Evolutionary conservation across 2,113 vertebrate genomes (phyloP), one percentile per base, ranked within the genome.

Genomic region (Oryzias melastigma): DNA sequence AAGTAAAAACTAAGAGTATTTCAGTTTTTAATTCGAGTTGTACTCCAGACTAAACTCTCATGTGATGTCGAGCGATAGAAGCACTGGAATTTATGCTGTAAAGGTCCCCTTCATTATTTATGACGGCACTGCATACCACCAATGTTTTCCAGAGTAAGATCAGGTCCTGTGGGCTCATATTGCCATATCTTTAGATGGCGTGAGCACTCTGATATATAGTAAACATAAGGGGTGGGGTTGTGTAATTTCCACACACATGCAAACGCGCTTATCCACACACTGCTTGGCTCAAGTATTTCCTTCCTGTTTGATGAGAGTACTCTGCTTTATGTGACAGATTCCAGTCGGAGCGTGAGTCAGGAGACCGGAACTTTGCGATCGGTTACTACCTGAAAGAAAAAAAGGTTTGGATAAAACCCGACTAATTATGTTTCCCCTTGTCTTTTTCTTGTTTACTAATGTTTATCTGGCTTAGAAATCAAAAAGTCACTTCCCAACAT

Each of bases 371-470:
- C 91, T 99, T 99, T 73, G 97, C 97, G 64, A 99, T 99, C 10
- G 97, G 96, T 82, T 99, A 99, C 80, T 99, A 99, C 86, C 88
- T 99, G 79, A 99, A 99, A 87, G 96, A 98, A 80, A 99, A 99
- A 89, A 99, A 99, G 96, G 96, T 98, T 69, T 61, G 80, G 77
- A 43, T 22, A 5, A 14, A 3, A 16, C 24, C 4, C 1, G 17
- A 48, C 20, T 46, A 2, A 24, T 17, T 22, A 24, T 43, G 14
- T 25, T 6, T 40, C 46, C 10, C 4, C 0, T 12, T 18, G 2
- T 41, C 1, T 41, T n/a, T 35, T 35, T 35, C 1, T 35, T 35
- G 35, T 35, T 35, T 41, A 3, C 49, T 1, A 57, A 3, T 62
- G 3, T 66, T 50, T 44, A n/a, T 44, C 10, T 27, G 24, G 8